phyloP scores from a whole-genome alignment of 2,797 vertebrate species.

The Discoglossus pictus region DNA sequence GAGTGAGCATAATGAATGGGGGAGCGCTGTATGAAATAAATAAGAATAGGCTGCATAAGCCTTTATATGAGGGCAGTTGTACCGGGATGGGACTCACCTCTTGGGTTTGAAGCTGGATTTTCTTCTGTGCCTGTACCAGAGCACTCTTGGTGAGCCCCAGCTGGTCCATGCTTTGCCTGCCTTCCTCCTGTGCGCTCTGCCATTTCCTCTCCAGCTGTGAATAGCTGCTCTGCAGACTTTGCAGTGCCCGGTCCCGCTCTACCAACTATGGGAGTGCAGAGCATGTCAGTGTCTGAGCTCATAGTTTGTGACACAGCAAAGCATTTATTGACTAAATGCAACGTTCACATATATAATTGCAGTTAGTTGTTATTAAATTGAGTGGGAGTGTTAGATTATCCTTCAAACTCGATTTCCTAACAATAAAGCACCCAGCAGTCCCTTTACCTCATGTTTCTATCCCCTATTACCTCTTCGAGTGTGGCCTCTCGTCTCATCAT shows the following conservation, averaged over 20 bases:
- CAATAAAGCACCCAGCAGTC: no score
- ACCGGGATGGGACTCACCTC: slow-evolving; percentile 46
- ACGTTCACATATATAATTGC: no score
- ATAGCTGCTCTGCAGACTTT: slow-evolving; percentile 47
- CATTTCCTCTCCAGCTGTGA: slow-evolving; percentile 55
- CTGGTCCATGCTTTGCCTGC: slow-evolving; percentile 31
- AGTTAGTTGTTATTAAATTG: no score
- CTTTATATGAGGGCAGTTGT: not conserved
- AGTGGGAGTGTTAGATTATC: no score
- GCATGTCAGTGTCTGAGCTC: slow-evolving; percentile 17
- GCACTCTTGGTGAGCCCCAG: slow-evolving; percentile 39
- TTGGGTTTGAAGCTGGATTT: slow-evolving; percentile 51
- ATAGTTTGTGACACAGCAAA: fast-evolving
- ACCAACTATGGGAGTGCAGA: slow-evolving; percentile 39
- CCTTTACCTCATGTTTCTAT: no score
- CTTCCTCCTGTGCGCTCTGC: slow-evolving; percentile 47
- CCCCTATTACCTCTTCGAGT: no score
- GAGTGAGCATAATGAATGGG: no score
- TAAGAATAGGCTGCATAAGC: no score
- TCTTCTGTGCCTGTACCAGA: slow-evolving; percentile 39
- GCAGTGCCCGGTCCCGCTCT: slow-evolving; percentile 53
- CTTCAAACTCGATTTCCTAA: no score
- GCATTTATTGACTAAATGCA: not conserved
- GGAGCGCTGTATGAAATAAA: no score
- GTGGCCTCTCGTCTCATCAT: no score